Conservation (phyloP, 2,797 vertebrate genomes). For the Apodemus agrarius region DNA sequence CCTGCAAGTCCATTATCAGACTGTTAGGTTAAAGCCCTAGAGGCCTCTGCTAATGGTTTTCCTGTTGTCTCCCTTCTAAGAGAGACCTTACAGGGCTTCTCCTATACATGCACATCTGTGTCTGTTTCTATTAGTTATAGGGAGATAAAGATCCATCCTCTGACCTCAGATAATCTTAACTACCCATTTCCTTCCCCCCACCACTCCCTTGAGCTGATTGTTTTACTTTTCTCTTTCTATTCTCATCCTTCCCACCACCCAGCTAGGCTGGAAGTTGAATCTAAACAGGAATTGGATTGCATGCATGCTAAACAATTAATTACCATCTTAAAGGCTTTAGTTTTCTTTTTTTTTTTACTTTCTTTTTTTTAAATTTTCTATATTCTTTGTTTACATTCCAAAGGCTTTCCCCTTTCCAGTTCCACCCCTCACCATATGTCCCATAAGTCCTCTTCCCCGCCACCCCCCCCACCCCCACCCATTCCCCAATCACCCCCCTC, state of each 20-base stretch:
- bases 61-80: no score
- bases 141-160: background rate
- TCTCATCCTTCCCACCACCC: accelerated
- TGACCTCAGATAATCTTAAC: background rate
- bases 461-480: no score
- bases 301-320: background rate
- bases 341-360: no score
- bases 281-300: background rate
- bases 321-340: background rate
- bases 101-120: background rate
- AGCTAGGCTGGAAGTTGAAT: background rate
- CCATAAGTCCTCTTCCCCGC: no score
- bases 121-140: background rate
- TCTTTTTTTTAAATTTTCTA: no score
- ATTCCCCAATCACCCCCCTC: no score
- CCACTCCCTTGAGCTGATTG: background rate
- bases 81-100: background rate
- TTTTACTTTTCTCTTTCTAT: background rate
- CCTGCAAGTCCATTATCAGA: background rate
- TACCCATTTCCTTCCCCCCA: background rate
- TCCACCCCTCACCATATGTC: no score
- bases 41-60: background rate
- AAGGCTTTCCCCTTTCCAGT: no score
- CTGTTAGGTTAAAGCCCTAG: background rate
- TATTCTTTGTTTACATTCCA: no score